Base-by-base conservation (phyloP, 2,113 vertebrate species). In the Lampris incognitus region DNA sequence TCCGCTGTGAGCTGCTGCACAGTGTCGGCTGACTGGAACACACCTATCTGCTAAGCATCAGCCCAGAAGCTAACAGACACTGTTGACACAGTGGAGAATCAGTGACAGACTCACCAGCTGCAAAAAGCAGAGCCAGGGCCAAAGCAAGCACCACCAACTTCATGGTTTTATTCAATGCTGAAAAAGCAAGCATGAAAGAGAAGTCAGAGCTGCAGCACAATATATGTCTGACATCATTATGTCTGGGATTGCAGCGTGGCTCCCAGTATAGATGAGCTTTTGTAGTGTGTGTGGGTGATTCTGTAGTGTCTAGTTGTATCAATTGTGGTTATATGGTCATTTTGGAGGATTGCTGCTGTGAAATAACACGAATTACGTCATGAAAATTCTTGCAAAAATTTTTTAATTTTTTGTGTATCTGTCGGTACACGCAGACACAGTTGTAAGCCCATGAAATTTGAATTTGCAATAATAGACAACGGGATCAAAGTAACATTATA, bases 51-150 rank as follows among this genome's bases (percentile, higher is more conserved):
- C 55, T 72, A 70, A 68, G 65, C 76, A 58, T 74, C 69, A 61
- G 79, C 65, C 38, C 51, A 67, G 54, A 8, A 51, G 65, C 55
- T 51, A 24, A 6, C 36, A 50, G 39, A 3, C 60, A 61, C 44
- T 83, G 70, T 88, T 85, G 72, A 65, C 57, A 76, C 69, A 82
- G 83, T 81, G 83, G 86, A 84, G 58, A 87, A 87, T 83, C 63
- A 84, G 83, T 81, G 85, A 87, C 80, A 84, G 61, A 91, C 94
- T 91, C 78, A 94, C 94, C 89, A 41, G 82, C 85, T 73, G 91
- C 54, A 68, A 93, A 85, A 79, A 92, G 76, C 78, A 94, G 79
- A 49, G 76, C 7, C 2, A 90, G 37, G 63, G 76, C 51, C 44
- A 93, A 48, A 64, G 79, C 79, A 64, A 94, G 81, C 9, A 87